These are phyloP conservation scores for Epizoanthus scotinus DNA, from an alignment of 92 coral and sea anemone genomes.

Conservation along the genomic window DNA sequence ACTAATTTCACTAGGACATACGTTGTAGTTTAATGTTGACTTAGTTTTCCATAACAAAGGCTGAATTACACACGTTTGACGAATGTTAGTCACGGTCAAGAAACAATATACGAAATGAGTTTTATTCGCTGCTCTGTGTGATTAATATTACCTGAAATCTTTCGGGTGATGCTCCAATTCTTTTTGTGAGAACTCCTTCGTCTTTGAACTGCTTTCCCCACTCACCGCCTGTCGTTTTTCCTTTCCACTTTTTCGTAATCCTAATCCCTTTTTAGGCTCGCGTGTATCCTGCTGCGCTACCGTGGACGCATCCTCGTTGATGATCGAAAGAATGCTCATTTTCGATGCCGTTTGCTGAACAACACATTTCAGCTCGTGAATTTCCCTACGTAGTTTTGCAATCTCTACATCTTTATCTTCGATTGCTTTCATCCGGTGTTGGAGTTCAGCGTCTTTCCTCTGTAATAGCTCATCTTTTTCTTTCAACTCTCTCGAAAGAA, in stretches of 20 bases:
- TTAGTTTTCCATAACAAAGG: background rate
- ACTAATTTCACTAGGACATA: background rate
- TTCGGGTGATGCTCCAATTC: slow-evolving; percentile 89
- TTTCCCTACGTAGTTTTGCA: slow-evolving; percentile 81
- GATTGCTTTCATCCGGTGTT: slow-evolving; percentile 73
- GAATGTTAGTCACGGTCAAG: slow-evolving; percentile 8
- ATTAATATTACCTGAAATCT: slow-evolving; percentile 82
- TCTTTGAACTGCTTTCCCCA: slow-evolving; percentile 93
- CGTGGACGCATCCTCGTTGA: slow-evolving; percentile 63
- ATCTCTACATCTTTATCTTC: slow-evolving; percentile 86
- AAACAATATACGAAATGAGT: background rate
- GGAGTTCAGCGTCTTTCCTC: slow-evolving; percentile 89
- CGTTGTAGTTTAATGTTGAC: background rate
- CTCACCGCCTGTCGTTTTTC: slow-evolving; percentile 97
- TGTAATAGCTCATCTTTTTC: slow-evolving; percentile 85
- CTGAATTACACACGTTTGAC: background rate
- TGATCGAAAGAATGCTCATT: slow-evolving; percentile 58
- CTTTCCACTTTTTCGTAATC: slow-evolving; percentile 53
- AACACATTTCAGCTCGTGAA: slow-evolving; percentile 95
- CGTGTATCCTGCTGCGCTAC: background rate
- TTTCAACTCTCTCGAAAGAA: slow-evolving; percentile 71
- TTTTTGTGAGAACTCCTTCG: slow-evolving; percentile 77
- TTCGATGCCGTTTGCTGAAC: slow-evolving; percentile 84
- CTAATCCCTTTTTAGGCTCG: slow-evolving; percentile 3
- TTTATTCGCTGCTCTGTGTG: background rate